Base-by-base conservation (phyloP, 2,113 vertebrate species). In the Xiphophorus maculatus region DNA sequence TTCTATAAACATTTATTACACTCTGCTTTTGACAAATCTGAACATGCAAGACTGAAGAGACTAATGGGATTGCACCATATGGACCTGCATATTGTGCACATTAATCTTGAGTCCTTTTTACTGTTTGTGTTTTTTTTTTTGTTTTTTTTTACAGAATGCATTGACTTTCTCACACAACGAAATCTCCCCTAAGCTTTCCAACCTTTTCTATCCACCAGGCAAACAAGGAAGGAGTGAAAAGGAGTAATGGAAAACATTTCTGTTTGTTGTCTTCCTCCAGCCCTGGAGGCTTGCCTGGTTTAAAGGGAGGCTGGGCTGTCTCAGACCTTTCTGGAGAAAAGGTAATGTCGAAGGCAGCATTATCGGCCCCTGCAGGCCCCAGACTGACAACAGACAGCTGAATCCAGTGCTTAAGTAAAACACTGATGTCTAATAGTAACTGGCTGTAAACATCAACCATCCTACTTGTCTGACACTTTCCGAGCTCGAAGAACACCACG, bases 361-460 rank as follows among this genome's bases (percentile, higher is more conserved):
- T 87, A 65, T 74, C 54, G 12, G 48, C 58, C 69, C 81, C 76
- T 69, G 32, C 35, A 84, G 76, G 48, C 71, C 77, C 66, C 15
- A 63, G 66, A 80, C 70, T 44, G 37, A 74, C 58, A 80, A 54
- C 82, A 87, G 81, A 84, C 70, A 68, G 61, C 78, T 74, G 75
- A 79, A 80, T 87, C 80, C 65, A 51, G 77, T 67, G 81, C 80
- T 88, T 78, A 86, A 84, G 71, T 83, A 81, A 90, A 88, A 88
- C 75, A 72, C 76, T 66, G 42, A 80, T 71, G 68, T 82, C 80
- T 83, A 78, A 85, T 86, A 81, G 79, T 79, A 69, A 74, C 58
- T 66, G 54, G 60, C 70, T 85, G 84, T 88, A 90, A 86, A 89
- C 84, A 93, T 88, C 80, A 85, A 93, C 91, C 84, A 92, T 88